Base-by-base conservation (phyloP, 2,888 invertebrate genomes). In the Andrena fulva region DNA sequence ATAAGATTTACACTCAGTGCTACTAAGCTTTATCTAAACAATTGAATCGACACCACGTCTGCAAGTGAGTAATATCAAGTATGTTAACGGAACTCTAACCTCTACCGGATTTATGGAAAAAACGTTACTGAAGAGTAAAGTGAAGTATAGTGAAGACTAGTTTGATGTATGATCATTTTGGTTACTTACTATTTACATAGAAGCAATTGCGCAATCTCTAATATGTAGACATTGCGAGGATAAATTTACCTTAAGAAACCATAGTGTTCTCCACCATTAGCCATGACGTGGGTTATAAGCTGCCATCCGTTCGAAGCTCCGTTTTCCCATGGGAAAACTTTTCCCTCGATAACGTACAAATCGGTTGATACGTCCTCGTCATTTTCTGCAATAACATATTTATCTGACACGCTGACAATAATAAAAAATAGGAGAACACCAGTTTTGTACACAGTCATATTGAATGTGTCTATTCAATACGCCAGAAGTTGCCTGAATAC, bases 231-330 rank as follows among this genome's bases (percentile, higher is more conserved):
- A 27, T 16, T 12, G 10, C 24, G 33, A 59, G 50, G 1, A 2
- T 35, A 33, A 35, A 24, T 69, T 91, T 93, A 96, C 96, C 94
- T 95, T 20, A 99, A 95, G 93, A 98, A 98, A 67, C 98, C 98
- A 87, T 98, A 95, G 92, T 96, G 97, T 93, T 98, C 97, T 20
- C 98, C 99, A 10, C 98, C 98, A 93, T 99, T 98, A 7, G 98
- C 97, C 92, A 98, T 96, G 27, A 98, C 95, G 86, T 96, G 96
- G 0, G 97, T 97, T 87, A 96, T 96, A 8, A 96, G 95, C 92
- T 97, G 97, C 98, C 98, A 98, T 89, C 96, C 96, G 6, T 94
- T 94, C 12, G 94, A 92, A 66, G 95, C 94, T 68, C 94, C 94
- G 60, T 95, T 95, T 87, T 97, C 97, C 35, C 97, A 96, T 0